These are phyloP conservation scores for Drosophila subquinaria DNA, from an alignment of 2,888 invertebrate genomes.

Conservation along the genomic window DNA sequence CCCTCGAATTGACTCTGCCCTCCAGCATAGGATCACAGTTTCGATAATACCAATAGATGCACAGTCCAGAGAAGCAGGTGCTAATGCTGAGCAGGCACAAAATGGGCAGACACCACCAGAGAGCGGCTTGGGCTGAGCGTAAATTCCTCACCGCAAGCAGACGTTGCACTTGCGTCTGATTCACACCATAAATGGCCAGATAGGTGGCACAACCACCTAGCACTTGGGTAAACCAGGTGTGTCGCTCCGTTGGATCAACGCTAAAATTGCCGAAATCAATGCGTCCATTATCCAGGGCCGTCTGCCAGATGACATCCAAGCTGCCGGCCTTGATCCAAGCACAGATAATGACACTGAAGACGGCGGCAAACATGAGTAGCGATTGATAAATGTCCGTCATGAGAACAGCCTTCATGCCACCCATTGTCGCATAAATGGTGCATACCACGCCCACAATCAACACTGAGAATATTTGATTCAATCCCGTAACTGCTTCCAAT, in stretches of 20 bases:
- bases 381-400: conserved; percentile 95
- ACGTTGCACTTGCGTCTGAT: conserved; percentile 93
- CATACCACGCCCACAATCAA: conserved; percentile 89
- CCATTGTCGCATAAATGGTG: conserved; percentile 94
- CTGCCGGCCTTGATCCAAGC: conserved; percentile 90
- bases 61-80: conserved; percentile 92
- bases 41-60: conserved; percentile 93
- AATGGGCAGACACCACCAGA: conserved; percentile 94
- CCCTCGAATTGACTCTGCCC: conserved; percentile 88
- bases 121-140: conserved; percentile 89
- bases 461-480: conserved; percentile 90
- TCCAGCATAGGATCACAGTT: conserved; percentile 92
- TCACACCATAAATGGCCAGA: conserved; percentile 93
- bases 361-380: conserved; percentile 93
- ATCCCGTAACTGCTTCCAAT: conserved; percentile 93
- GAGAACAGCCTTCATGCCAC: conserved; percentile 96
- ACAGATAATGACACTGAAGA: conserved; percentile 92
- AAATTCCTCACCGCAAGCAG: conserved; percentile 90
- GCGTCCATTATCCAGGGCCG: conserved; percentile 90
- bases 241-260: conserved; percentile 92
- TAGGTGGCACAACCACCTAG: conserved; percentile 94
- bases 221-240: conserved; percentile 93
- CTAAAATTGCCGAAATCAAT: conserved; percentile 90
- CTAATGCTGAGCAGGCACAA: conserved; percentile 90
- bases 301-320: conserved; percentile 89